Evolutionary conservation across 2,888 invertebrate species (phyloP), one percentile per base, ranked within the genome.

Genomic region (Pristionchus arcanus): DNA sequence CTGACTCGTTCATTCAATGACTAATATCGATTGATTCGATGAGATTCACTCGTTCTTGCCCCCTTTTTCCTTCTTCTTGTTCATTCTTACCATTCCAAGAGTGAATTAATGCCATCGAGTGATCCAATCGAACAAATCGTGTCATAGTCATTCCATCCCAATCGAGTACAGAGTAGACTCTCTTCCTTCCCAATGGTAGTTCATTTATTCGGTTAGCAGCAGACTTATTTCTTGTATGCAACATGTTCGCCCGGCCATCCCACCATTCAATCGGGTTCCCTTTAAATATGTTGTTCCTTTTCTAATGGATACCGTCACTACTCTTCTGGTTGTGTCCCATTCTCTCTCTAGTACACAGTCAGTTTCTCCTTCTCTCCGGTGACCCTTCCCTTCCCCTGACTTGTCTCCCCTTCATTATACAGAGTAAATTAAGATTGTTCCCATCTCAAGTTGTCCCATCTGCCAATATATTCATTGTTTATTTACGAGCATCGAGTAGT

Each of bases 31-130:
- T 49, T 81, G 42, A 53, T 53, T 81, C 28, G 81, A 34, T 81
- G 13, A 42, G 81, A 81, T 81, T 81, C 81, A 81, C 81, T 81
- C 81, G n/a, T 81, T 42, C 81, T 81, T 81, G 81, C 81, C 81
- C 25, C 81, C 34, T 28, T n/a, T 34, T 71, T 15, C 34, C 9
- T 49, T 53, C 28, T 25, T 49, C 28, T 25, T 21, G 25, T n/a
- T 81, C 81, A 81, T 53, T 49, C 81, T 81, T 81, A 81, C 53
- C 81, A 81, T 81, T 81, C 81, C 81, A 34, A 81, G 81, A 81
- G 77, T 77, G 77, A 77, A 77, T 71, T 74, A 16, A 21, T 74
- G 9, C 16, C 13, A 28, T 81, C 81, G 81, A 81, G 81, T 81
- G 81, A 81, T 53, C 28, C 81, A n/a, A 49, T 81, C 81, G 49